Base-by-base conservation (phyloP, 2,797 vertebrate genomes). In the Austrolebias charrua region DNA sequence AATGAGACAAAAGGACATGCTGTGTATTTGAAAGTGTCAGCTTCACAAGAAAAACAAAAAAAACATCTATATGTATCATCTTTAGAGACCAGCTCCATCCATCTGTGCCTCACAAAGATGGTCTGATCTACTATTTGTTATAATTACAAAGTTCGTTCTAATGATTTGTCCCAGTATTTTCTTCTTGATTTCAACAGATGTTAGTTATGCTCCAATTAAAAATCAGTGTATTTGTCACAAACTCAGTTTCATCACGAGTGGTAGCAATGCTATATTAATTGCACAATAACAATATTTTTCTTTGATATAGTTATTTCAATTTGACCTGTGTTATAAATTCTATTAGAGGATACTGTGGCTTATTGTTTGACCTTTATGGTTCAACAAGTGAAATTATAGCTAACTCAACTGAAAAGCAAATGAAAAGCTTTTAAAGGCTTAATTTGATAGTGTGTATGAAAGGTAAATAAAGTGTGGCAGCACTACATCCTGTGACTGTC, bases 321-420 rank as follows among this genome's bases (percentile, higher is more conserved):
- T 40, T 40, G 38, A 40, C 38, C 38, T 40, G 13, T 11, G 12
- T 7, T 29, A 11, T 15, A 44, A 16, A 5, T 44, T 4, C 12
- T 15, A 43, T 15, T 11, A 13, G 6, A 15, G 38, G 53, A 24
- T 42, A 16, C 3, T 42, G 28, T 47, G 35, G 1, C 2, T 15
- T 24, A 4, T 43, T 13, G 12, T 44, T 42, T 43, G 24, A 61
- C 48, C 46, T 60, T 49, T 60, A 40, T 40, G 28, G 28, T 29
- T 15, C 0, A 11, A 42, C 47, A 4, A 48, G 9, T 28, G 2
- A n/a, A 50, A 20, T 29, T 10, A 15, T 20, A 31, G 48, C 15
- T 28, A 20, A 38, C 16, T 15, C 7, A 28, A 15, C 48, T 29
- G 7, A 19, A 24, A 51, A 18, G 12, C 47, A 40, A 50, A 60